Base-by-base conservation (phyloP, 2,113 vertebrate genomes). In the Stomatorhinus ivindoensis region DNA sequence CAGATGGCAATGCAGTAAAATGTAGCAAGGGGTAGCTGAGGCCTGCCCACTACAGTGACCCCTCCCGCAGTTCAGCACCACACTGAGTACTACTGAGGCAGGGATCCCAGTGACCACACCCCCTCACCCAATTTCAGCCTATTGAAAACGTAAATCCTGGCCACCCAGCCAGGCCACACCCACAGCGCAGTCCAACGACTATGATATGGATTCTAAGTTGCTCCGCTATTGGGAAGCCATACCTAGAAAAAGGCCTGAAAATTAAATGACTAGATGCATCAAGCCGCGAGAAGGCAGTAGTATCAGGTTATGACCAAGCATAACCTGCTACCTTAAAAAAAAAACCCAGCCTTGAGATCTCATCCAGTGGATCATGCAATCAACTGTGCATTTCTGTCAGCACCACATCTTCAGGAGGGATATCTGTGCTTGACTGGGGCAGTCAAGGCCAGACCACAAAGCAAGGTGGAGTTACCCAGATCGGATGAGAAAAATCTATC, bases 1-100 rank as follows among this genome's bases (percentile, higher is more conserved):
- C 91, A 93, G 91, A 92, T 92, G 91, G 91, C 88, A 76, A 44
- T 73, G 82, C 82, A 53, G 86, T 87, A 82, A 87, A 87, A 85
- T 87, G 89, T 84, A 90, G 65, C 87, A 89, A 82, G 73, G 85
- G 53, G 90, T 90, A 90, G 88, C 69, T 84, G 89, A 80, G 65
- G 82, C 86, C 50, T 42, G 87, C 44, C 83, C 44, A 47, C 83
- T 50, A 31, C 44, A 47, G 83, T 31, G 39, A 65, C 58, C 46
- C 39, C 31, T 47, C 61, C 58, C 44, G 44, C 58, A 88, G 87
- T 73, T 46, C 39, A 61, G 58, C 24, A 42, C 87, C 55, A 88
- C 44, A 86, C 44, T n/a, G 61, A 42, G n/a, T 10, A 15, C 87
- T 31, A 39, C 24, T 7, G 24, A 46, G 42, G 11, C 55, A 31